Conservation (phyloP, 2,113 vertebrate species). For the Nerophis lumbriciformis region DNA sequence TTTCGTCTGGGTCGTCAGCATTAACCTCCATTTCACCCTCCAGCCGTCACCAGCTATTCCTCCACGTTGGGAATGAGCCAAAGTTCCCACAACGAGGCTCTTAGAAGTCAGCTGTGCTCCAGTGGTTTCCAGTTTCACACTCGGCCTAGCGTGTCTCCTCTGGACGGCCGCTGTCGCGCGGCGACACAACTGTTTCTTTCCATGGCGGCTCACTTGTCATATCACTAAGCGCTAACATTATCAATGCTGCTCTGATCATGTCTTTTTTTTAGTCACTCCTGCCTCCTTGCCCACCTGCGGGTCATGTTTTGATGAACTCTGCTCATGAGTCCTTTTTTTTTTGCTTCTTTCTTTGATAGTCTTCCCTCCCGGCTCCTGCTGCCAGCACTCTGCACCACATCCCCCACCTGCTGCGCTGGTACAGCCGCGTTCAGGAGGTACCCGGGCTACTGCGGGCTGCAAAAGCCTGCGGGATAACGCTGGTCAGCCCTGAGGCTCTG, state of each 20-base stretch:
- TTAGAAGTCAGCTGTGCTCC: conserved; percentile 67
- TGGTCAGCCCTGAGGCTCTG: conserved; percentile 56
- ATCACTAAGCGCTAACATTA: conserved; percentile 8
- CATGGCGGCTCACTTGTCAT: conserved; percentile 12
- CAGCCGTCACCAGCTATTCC: conserved; percentile 27
- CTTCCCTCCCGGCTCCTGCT: conserved; percentile 65
- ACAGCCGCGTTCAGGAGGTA: conserved; percentile 82
- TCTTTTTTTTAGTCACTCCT: conserved; percentile 28
- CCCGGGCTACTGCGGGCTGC: conserved; percentile 78
- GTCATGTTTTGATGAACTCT: conserved; percentile 13
- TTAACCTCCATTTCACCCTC: conserved; percentile 46
- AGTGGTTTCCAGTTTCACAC: conserved; percentile 72
- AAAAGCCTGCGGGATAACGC: conserved; percentile 76
- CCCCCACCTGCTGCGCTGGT: conserved; percentile 84
- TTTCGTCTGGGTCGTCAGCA: conserved; percentile 19
- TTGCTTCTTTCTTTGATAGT: conserved; percentile 56
- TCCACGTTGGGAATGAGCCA: conserved; percentile 49
- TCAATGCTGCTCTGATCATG: conserved; percentile 19
- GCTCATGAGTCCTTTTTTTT: conserved; percentile 33
- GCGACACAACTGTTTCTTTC: conserved; percentile 21
- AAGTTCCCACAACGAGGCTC: conserved; percentile 60
- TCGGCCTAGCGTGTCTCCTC: conserved; percentile 66
- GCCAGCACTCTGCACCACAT: conserved; percentile 63
- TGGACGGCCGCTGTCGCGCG: conserved; percentile 42
- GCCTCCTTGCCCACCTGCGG: conserved; percentile 16